phyloP scores from a whole-genome alignment of 2,797 vertebrate species.

The Onychomys leucogaster region DNA sequence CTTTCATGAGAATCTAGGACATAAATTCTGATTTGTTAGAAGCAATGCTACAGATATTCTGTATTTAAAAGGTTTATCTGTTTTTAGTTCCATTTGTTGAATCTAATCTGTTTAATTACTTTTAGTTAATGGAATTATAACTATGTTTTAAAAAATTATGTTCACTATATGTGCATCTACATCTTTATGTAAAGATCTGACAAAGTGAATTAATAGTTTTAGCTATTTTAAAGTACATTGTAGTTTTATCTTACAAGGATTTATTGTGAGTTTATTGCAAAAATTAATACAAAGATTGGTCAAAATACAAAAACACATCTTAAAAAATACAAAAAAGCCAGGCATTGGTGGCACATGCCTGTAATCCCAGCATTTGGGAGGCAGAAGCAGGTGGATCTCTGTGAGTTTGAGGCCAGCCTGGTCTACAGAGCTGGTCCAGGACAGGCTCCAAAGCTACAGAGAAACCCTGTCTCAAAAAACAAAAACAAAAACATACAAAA shows the following conservation, averaged over 20 bases:
- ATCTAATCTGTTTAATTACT: conserved; percentile 32
- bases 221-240: background rate
- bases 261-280: background rate
- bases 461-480: too few relatives aligned
- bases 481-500: background rate
- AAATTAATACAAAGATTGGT: background rate
- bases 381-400: too few relatives aligned
- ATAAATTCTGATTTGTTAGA: conserved; percentile 35
- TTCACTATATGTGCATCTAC: background rate
- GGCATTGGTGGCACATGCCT: too few relatives aligned
- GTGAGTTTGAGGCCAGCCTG: too few relatives aligned
- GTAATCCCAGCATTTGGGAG: too few relatives aligned
- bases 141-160: background rate
- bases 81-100: background rate
- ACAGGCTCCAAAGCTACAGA: too few relatives aligned
- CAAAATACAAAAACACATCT: background rate
- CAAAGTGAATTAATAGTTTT: background rate
- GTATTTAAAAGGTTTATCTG: conserved; percentile 10
- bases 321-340: background rate
- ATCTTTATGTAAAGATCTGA: background rate
- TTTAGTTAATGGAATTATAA: background rate
- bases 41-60: background rate
- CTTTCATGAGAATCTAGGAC: background rate
- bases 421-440: too few relatives aligned
- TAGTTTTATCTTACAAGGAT: background rate